Evolutionary conservation across 2,888 invertebrate species (phyloP), one percentile per base, ranked within the genome.

Genomic region (Neoitamus cyanurus): DNA sequence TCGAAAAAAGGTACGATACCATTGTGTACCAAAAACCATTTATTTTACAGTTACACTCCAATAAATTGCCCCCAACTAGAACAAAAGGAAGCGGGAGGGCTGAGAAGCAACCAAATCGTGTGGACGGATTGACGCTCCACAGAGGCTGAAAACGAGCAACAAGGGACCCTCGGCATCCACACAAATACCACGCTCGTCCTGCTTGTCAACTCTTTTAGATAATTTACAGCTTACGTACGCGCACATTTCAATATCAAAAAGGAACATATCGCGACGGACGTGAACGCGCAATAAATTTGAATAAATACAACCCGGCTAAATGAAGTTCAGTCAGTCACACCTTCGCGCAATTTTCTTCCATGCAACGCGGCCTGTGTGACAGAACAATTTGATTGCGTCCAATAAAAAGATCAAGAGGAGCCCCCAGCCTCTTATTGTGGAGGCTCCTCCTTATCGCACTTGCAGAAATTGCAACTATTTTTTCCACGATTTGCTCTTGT

Each of bases 361-460:
- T 7, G 37, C 37, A 15, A 20, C 20, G 25, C 58, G 9, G 20
- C 58, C 25, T 58, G 58, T 58, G 58, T 58, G 58, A 58, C 58
- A 58, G 58, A 58, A 58, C 58, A 58, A 58, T 58, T 58, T 58
- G 58, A 58, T 58, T 58, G 58, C 58, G 58, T 58, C 58, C 58
- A 58, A 58, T 58, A 58, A 58, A 58, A 58, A 58, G 25, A 58
- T 58, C 25, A 6, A 7, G 20, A 58, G 9, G 5, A 20, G 58
- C 20, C 3, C 42, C 4, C 42, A 42, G 42, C 3, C 42, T 42
- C 15, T 15, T 42, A 15, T 15, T 42, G 42, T 15, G 42, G n/a
- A 15, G 42, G 9, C 58, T 58, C 58, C 25, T 58, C 25, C 58
- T 58, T 58, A 58, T 58, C 58, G 58, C 25, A 25, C 58, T 58